Conservation (phyloP, 37 sponge, comb jelly and placozoan species). For the Spongilla lacustris region DNA sequence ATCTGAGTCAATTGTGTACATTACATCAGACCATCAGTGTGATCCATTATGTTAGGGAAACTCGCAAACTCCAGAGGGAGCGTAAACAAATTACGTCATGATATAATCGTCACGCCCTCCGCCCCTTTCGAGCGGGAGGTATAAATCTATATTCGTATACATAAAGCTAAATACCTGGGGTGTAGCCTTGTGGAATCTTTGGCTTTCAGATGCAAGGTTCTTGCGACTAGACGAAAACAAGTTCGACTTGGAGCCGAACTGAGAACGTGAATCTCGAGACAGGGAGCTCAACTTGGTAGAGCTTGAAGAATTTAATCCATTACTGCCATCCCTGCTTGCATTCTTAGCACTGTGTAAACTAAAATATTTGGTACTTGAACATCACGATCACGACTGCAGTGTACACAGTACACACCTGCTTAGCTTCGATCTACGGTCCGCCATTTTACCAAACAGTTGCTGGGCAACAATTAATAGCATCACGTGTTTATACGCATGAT, state of each 20-base stretch:
- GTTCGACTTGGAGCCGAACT: slow-evolving; percentile 45
- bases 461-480: not conserved
- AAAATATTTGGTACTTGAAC: not conserved
- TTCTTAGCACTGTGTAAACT: not conserved
- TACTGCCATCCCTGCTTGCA: not conserved
- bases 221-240: slow-evolving; percentile 37
- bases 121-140: not conserved
- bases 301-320: not conserved
- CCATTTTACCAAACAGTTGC: not conserved
- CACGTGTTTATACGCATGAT: too few species aligned
- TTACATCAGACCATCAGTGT: too few species aligned
- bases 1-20: too few species aligned
- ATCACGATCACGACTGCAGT: too few species aligned
- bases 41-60: too few species aligned
- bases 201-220: slow-evolving; percentile 64
- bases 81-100: too few species aligned
- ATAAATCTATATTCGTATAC: too few species aligned
- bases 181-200: slow-evolving; percentile 22
- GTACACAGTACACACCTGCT: not conserved
- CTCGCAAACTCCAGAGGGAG: too few species aligned
- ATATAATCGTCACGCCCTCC: not conserved
- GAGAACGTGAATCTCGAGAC: slow-evolving; percentile 23
- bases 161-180: slow-evolving; percentile 53
- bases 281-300: not conserved
- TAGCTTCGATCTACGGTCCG: not conserved